Evolutionary conservation across 2,888 invertebrate species (phyloP).

Genomic region (Podabrus alpinus): DNA sequence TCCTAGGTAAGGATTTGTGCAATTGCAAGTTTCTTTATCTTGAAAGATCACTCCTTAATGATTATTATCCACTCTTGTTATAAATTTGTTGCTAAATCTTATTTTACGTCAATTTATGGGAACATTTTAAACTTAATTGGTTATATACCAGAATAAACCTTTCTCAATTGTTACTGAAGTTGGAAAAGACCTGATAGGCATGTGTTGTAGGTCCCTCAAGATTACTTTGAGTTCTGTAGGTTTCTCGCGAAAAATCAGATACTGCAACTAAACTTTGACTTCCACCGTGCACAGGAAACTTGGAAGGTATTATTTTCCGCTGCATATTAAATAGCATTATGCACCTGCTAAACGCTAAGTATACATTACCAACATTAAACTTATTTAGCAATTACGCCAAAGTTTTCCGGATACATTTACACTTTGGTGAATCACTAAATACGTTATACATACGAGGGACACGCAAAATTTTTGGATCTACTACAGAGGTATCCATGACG

Average conservation of each 20-base stretch:
- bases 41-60: background rate
- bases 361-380: background rate
- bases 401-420: background rate
- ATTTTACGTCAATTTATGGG: background rate
- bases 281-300: background rate
- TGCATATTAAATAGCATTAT: background rate
- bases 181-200: background rate
- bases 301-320: background rate
- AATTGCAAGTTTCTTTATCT: background rate
- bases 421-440: background rate
- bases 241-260: background rate
- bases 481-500: background rate
- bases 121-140: background rate
- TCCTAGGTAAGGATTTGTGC: background rate
- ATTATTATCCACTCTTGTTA: background rate
- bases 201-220: background rate
- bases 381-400: background rate
- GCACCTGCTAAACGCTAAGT: background rate
- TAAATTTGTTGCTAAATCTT: background rate
- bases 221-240: background rate
- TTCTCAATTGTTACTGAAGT: background rate
- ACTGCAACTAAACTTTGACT: background rate
- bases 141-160: background rate
- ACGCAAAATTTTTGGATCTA: background rate
- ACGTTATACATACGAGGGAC: background rate